Evolutionary conservation across 2,888 invertebrate genomes (phyloP), one percentile per base, ranked within the genome.

Genomic region (Agrotis ipsilon): DNA sequence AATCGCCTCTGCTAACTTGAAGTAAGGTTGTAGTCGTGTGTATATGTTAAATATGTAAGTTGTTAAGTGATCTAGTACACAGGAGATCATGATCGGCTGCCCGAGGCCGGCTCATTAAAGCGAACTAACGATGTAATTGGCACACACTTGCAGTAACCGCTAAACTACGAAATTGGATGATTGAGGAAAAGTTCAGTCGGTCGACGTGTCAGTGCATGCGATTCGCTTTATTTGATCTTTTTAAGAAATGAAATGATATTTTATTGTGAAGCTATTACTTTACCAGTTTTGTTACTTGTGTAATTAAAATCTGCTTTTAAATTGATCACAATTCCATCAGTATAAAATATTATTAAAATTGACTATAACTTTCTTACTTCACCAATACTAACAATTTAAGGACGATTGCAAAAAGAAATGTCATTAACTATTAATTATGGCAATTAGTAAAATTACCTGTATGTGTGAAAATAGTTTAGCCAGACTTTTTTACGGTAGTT

Each of bases 61-160:
- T 84, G 71, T 68, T 86, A 86, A 86, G 83, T 89, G 87, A 89
- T 87, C 85, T 87, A 88, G 87, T 87, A 83, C 80, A 84, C 68
- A 83, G 74, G 78, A 86, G 86, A 86, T 83, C 86, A 84, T 88
- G 90, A 90, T 88, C 87, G 86, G 81, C 67, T 24, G 90, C 92
- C 90, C 79, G 83, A 87, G 90, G 92, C 88, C 75, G 82, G 67
- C 91, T 93, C 91, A 94, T 94, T 94, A 94, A 86, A 87, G 86
- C 72, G 85, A 90, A 89, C 93, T 95, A 94, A 94, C 92, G 92
- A 94, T 91, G 91, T 94, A 94, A 95, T 94, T 92, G 93, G 91
- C 89, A 81, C 84, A 81, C 79, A 78, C 76, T 81, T 80, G 84
- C 75, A 86, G 90, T 84, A 83, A 84, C 87, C 73, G 89, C 71